phyloP scores from a whole-genome alignment of 1,140 invertebrate genomes.

The Drosophila asahinai region DNA sequence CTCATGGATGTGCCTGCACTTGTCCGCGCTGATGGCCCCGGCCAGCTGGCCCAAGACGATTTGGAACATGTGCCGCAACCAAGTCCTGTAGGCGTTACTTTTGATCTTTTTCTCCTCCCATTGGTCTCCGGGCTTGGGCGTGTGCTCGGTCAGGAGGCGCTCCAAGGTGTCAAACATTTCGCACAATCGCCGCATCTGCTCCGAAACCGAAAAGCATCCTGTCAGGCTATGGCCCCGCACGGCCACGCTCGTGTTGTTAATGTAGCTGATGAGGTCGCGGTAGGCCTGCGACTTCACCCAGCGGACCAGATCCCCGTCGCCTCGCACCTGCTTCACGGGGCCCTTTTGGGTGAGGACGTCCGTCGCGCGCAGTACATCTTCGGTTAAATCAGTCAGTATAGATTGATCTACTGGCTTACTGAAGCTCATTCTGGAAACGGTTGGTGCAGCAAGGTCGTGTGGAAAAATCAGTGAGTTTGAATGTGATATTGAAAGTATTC shows the following conservation, averaged over 20 bases:
- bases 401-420: not conserved
- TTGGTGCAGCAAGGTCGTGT: not conserved
- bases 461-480: not conserved
- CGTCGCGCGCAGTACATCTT: conserved; percentile 15
- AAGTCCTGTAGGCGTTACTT: conserved; percentile 17
- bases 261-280: conserved; percentile 48
- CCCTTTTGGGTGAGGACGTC: conserved; percentile 34
- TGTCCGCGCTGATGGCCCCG: conserved; percentile 8
- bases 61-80: conserved; percentile 49
- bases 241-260: conserved; percentile 59
- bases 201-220: not conserved
- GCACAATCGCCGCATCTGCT: conserved; percentile 39
- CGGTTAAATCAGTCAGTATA: conserved; percentile 21
- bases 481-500: not conserved
- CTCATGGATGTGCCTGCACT: conserved; percentile 57
- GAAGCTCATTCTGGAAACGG: conserved; percentile 8
- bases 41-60: conserved; percentile 33
- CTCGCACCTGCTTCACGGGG: conserved; percentile 28
- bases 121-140: not conserved
- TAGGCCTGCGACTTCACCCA: conserved; percentile 61
- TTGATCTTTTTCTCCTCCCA: not conserved
- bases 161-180: conserved; percentile 52
- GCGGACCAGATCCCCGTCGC: conserved; percentile 19
- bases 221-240: conserved; percentile 35
- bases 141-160: conserved; percentile 13